phyloP scores from a whole-genome alignment of 1,140 invertebrate species.

The Cydia strobilella region DNA sequence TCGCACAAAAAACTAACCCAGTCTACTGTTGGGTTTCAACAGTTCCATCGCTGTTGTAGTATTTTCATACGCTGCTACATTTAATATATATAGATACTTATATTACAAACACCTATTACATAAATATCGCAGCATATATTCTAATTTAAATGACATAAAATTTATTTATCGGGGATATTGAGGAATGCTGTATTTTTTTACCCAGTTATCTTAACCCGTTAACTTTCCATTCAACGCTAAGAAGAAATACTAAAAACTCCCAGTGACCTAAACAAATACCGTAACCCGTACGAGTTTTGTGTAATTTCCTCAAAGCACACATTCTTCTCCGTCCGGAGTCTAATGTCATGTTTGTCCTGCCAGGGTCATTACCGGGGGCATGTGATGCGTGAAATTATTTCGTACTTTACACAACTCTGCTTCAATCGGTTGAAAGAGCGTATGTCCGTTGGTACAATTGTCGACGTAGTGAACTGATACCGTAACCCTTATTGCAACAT shows the following conservation, averaged over 20 bases:
- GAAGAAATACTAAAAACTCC: not conserved
- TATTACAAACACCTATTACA: too few species aligned
- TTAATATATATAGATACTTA: too few species aligned
- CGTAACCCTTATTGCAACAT: not conserved
- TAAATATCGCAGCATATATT: too few species aligned
- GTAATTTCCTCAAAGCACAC: constrained; percentile 26
- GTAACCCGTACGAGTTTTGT: constrained; percentile 28
- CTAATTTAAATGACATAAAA: too few species aligned
- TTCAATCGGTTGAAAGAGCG: not conserved
- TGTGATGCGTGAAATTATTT: constrained; percentile 79
- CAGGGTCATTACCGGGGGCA: constrained; percentile 73
- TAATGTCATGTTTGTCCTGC: constrained; percentile 65
- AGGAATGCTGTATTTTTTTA: too few species aligned
- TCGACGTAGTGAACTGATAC: not conserved
- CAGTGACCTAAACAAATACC: constrained; percentile 3
- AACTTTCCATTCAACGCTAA: not conserved
- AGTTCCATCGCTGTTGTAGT: too few species aligned
- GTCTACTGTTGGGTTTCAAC: too few species aligned
- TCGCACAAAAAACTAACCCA: too few species aligned
- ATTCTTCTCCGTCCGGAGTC: constrained; percentile 19
- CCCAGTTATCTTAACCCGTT: not conserved
- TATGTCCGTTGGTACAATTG: not conserved
- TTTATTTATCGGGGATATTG: too few species aligned
- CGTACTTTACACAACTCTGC: constrained; percentile 75
- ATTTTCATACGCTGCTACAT: too few species aligned